Base-by-base conservation (phyloP, 2,888 invertebrate genomes). In the Crossocerus cetratus region DNA sequence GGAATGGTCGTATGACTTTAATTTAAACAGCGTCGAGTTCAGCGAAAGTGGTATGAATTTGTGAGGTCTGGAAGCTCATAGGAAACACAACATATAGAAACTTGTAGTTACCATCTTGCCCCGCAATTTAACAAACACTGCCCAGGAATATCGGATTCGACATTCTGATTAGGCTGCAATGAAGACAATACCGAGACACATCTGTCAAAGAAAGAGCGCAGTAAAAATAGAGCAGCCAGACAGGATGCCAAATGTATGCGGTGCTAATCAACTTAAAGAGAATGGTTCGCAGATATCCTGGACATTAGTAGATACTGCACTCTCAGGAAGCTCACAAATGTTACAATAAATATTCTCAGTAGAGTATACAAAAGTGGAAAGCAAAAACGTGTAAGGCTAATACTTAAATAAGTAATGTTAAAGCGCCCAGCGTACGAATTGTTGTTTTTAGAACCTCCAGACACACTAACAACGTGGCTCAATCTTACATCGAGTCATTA, bases 351-450 rank as follows among this genome's bases (percentile, higher is more conserved):
- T 56, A 22, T 42, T 65, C 20, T 71, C 73, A 75, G 63, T 43
- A 42, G 68, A 56, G 8, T 60, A 54, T 53, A 22, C 68, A 63
- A 32, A 65, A 71, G 58, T 65, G 73, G 44, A 65, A 61, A 72
- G 49, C 49, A 61, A 70, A 32, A 53, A 43, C 58, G 49, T 54
- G 76, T 79, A 84, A 80, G 79, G 74, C 77, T 83, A 81, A 76
- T 74, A 70, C 76, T 79, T 81, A 86, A 82, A 81, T 85, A 83
- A 85, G 72, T 60, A 76, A 66, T 68, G 67, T 80, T 76, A 55
- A 65, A 72, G 78, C 78, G 78, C 78, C 70, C 75, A 54, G 69
- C 59, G 66, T 76, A 80, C 73, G 42, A 65, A 22, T 69, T 69
- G 65, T 68, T 79, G 65, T 32, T 69, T 75, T 72, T 63, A 74